phyloP scores from a whole-genome alignment of 2,113 vertebrate species.

The Pomatostomus ruficeps region DNA sequence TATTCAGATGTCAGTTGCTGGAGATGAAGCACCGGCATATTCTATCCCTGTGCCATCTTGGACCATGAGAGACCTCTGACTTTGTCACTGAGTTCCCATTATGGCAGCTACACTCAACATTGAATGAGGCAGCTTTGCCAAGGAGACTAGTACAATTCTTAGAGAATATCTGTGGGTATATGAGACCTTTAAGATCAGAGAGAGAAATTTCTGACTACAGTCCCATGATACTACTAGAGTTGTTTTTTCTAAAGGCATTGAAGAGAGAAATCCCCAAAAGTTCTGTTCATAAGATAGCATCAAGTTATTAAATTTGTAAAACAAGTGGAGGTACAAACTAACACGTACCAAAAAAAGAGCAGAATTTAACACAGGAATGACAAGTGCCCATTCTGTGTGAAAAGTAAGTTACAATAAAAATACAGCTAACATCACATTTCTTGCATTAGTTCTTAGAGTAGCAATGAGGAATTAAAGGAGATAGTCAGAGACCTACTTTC shows the following conservation, averaged over 20 bases:
- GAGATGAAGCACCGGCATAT: background rate
- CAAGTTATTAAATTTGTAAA: background rate
- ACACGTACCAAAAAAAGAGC: background rate
- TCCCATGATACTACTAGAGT: background rate
- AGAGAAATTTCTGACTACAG: background rate
- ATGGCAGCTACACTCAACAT: accelerated
- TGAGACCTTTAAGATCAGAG: background rate
- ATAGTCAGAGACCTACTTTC: background rate
- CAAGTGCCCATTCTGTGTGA: background rate
- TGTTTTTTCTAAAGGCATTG: background rate
- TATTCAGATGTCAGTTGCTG: background rate
- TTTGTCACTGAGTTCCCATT: background rate
- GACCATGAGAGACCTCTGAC: background rate
- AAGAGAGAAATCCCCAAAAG: background rate
- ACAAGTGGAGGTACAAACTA: background rate
- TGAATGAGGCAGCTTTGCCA: background rate
- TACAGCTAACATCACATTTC: background rate
- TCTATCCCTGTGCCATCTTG: background rate
- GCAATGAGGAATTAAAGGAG: background rate
- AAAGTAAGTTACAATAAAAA: background rate
- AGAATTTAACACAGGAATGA: background rate
- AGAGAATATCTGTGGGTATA: background rate
- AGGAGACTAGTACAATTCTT: background rate
- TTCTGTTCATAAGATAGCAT: background rate
- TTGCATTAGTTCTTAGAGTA: background rate